A percentile compares a stretch with the other conserved stretches of the same genome.
These are phyloP conservation scores for Ianthella basta DNA, from an alignment of 37 sponge, comb jelly and placozoan species.

Conservation along the genomic window DNA sequence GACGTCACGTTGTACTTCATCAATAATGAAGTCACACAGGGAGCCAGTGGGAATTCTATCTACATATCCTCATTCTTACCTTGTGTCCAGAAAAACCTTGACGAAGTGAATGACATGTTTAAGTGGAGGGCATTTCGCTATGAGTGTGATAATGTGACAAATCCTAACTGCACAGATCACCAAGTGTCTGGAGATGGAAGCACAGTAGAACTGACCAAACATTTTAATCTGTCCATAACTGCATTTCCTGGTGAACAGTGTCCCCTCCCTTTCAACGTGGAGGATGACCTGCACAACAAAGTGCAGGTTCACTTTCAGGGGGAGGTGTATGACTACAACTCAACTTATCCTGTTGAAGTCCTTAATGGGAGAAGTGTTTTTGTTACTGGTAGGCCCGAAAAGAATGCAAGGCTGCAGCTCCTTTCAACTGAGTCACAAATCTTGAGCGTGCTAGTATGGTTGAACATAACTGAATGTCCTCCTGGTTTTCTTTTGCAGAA, in stretches of 20 bases:
- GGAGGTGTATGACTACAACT: background rate
- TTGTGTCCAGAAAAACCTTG: slow-evolving; percentile 21
- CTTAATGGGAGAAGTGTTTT: background rate
- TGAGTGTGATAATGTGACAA: background rate
- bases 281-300: slow-evolving; percentile 42
- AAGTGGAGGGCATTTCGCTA: slow-evolving; percentile 30
- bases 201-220: background rate
- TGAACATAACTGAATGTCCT: background rate
- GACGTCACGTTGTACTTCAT: slow-evolving; percentile 31
- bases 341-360: background rate
- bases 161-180: background rate
- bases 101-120: background rate
- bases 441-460: background rate
- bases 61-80: slow-evolving; percentile 53
- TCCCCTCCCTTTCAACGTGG: slow-evolving; percentile 12
- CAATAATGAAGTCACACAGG: slow-evolving; percentile 26
- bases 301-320: background rate
- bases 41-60: slow-evolving; percentile 35
- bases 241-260: slow-evolving; percentile 50
- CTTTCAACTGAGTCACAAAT: background rate
- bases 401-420: background rate
- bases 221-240: background rate
- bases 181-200: slow-evolving; percentile 27
- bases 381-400: background rate
- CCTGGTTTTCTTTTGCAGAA: background rate